Evolutionary conservation across 1,140 invertebrate genomes (phyloP), one percentile per base, ranked within the genome.

Genomic region (Drosophila nikananu): DNA sequence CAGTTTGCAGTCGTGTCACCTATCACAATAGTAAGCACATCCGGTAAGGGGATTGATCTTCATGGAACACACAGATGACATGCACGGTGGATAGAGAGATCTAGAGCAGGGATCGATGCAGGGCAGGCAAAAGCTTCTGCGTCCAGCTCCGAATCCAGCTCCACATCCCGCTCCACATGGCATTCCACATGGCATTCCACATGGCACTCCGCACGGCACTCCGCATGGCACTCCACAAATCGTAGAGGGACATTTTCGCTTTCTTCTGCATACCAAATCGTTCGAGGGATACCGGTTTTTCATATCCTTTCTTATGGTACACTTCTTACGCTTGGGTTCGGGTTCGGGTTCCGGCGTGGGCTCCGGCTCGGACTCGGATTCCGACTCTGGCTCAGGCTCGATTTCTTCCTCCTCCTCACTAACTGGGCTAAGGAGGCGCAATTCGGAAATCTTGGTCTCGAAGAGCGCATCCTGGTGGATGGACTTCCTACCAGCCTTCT

Each of bases 201-300:
- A 42, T 2, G 10, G 10, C 35, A 9, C 0, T 12, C 32, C 32
- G 4, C 10, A 35, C 1, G 10, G 32, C 32, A 35, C 32, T 35
- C 32, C 32, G 2, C 10, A 35, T 13, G 32, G 10, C 32, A 35
- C 35, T 13, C 35, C 41, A 10, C 41, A 42, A 10, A 42, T 42
- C 4, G 41, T 1, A n/a, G 6, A 7, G 41, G n/a, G n/a, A 49
- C 46, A 49, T 10, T 27, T 21, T 8, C 5, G 23, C 17, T 12
- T 32, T 23, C 10, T 64, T 37, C 51, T 35, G 32, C 51, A 35
- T 12, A 57, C 17, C 19, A 57, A 13, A 15, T 49, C 64, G 17
- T 49, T 41, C 2, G 64, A 46, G 5, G 64, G 64, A 57, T 49
- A 72, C 2, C 19, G 13, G 5, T 71, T 71, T 15, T 21, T 19